Percentiles rank a stretch among this genome's conserved stretches.
Evolutionary conservation across 2,113 vertebrate genomes (phyloP).

Genomic region (Leptocoma aspasia): DNA sequence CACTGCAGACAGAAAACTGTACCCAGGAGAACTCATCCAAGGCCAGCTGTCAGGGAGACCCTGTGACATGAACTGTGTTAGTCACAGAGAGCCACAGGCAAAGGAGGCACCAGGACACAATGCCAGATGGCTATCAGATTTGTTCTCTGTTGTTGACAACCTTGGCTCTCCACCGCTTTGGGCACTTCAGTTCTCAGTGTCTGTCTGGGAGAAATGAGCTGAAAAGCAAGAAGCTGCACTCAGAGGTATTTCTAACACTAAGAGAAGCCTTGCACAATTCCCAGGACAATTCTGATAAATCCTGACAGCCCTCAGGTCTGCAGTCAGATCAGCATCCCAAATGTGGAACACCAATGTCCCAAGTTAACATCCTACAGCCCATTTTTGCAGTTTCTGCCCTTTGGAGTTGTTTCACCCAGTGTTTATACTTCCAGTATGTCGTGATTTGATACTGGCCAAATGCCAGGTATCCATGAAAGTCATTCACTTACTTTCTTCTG

Average conservation of each 20-base stretch:
- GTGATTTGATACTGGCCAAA: neutral
- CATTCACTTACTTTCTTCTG: neutral
- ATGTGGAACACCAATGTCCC: neutral
- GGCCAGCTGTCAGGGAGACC: neutral
- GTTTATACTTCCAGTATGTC: neutral
- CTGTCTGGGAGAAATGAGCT: neutral
- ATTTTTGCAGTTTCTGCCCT: neutral
- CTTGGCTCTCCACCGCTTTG: neutral
- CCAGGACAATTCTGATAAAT: neutral
- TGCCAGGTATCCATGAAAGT: neutral
- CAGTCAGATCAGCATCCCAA: neutral
- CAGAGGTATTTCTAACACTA: neutral
- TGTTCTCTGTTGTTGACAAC: neutral
- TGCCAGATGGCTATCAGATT: neutral
- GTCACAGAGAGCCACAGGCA: neutral
- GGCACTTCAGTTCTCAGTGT: neutral
- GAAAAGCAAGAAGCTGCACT: neutral
- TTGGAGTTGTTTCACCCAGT: neutral
- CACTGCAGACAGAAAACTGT: neutral
- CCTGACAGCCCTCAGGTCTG: neutral
- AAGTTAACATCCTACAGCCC: neutral
- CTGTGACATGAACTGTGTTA: neutral
- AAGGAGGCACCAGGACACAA: neutral
- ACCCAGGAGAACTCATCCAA: neutral
- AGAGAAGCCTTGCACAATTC: neutral